Conservation (phyloP, 1,140 invertebrate species). For the Adoxophyes honmai region DNA sequence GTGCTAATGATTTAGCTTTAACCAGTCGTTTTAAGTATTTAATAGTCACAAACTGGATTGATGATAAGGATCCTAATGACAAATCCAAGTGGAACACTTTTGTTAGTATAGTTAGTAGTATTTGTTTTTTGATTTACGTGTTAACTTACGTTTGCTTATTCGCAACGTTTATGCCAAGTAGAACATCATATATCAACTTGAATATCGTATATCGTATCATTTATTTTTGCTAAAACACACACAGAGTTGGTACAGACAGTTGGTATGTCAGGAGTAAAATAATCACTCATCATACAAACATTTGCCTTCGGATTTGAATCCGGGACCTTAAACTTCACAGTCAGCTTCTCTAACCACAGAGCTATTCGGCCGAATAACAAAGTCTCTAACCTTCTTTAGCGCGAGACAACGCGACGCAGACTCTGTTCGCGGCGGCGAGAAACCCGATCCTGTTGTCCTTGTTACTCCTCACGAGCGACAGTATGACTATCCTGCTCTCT, state of each 20-base stretch:
- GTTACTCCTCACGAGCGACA: conserved; percentile 90
- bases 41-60: neutral
- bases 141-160: neutral
- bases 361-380: conserved; percentile 15
- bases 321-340: too few relatives aligned
- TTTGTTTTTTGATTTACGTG: neutral
- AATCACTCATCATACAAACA: too few relatives aligned
- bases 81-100: neutral
- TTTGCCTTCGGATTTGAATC: too few relatives aligned
- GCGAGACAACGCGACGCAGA: conserved; percentile 91
- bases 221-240: too few relatives aligned
- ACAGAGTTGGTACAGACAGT: too few relatives aligned
- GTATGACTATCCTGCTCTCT: conserved; percentile 89
- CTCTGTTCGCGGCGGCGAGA: conserved; percentile 84
- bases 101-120: neutral
- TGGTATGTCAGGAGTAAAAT: too few relatives aligned
- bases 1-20: neutral
- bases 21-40: neutral
- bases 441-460: conserved; percentile 85
- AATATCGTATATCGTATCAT: too few relatives aligned
- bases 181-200: too few relatives aligned
- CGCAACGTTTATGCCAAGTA: neutral
- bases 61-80: neutral
- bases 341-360: too few relatives aligned
- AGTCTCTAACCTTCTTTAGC: conserved; percentile 82